These are phyloP conservation scores for Dolichomitus sp. DNA, from an alignment of 2,888 invertebrate genomes.

Conservation along the genomic window DNA sequence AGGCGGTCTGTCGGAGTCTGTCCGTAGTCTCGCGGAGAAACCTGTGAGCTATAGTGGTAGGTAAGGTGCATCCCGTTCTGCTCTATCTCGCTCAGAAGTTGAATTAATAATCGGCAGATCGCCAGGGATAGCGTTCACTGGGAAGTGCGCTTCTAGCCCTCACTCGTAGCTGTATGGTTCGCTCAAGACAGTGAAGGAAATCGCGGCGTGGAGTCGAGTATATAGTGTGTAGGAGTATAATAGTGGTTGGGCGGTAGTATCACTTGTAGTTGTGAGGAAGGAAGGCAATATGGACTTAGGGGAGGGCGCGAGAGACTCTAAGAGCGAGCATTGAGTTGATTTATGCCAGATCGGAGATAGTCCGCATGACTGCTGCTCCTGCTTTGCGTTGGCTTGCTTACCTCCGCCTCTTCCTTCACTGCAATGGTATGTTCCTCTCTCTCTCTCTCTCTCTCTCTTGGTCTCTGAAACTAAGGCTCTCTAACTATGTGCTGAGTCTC, in stretches of 20 bases:
- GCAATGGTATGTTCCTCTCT: neutral
- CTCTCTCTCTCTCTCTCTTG: neutral
- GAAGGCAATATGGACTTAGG: slow-evolving; percentile 80
- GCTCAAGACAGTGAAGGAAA: slow-evolving; percentile 28
- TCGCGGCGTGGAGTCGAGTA: slow-evolving; percentile 12
- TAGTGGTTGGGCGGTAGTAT: slow-evolving; percentile 52
- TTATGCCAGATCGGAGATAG: slow-evolving; percentile 85
- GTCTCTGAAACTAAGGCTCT: neutral
- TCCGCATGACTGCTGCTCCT: slow-evolving; percentile 76
- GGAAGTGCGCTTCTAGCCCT: slow-evolving; percentile 43
- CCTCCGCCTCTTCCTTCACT: slow-evolving; percentile 69
- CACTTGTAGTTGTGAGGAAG: slow-evolving; percentile 67
- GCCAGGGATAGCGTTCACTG: slow-evolving; percentile 76
- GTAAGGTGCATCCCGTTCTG: slow-evolving; percentile 66
- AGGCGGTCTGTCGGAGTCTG: slow-evolving; percentile 30
- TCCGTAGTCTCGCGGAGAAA: slow-evolving; percentile 37
- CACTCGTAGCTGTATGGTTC: slow-evolving; percentile 44
- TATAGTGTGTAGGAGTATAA: slow-evolving; percentile 34
- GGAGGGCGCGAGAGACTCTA: slow-evolving; percentile 79
- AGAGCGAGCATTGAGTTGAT: slow-evolving; percentile 84
- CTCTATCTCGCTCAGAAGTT: slow-evolving; percentile 71
- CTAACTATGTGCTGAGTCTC: slow-evolving; percentile 16
- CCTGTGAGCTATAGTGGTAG: slow-evolving; percentile 64
- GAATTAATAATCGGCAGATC: slow-evolving; percentile 85
- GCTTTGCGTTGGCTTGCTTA: slow-evolving; percentile 68